Evolutionary conservation across 2,888 invertebrate species (phyloP), one percentile per base, ranked within the genome.

Genomic region (Gnatocerus cornutus): DNA sequence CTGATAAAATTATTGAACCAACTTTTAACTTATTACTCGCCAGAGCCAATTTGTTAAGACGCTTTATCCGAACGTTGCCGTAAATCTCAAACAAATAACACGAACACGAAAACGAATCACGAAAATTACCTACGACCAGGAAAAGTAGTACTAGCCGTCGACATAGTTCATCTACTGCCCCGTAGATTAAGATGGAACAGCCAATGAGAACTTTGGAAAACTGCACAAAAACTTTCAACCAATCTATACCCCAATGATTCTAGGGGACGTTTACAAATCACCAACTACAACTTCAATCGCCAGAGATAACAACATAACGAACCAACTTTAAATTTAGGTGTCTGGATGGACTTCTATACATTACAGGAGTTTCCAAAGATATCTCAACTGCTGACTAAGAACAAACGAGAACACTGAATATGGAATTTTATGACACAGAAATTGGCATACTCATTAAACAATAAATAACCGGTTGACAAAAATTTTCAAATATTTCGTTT

Each of bases 11-110:
- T 67, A 67, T 67, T 59, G 52, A 59, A 59, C 50, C 56, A 67
- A 67, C 65, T 65, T 65, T 65, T 65, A 65, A 65, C 65, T 65
- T 65, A 65, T 65, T 65, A 56, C 65, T 65, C 48, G 65, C 65
- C 13, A 29, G 55, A 46, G 48, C 65, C 65, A 56, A 65, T 65
- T 65, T 56, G 56, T 65, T 65, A 56, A 56, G 55, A 55, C 50
- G 52, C 53, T 63, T 52, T 52, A 63, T 52, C 37, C 43, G 50
- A 16, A 29, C 30, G 41, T 39, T 41, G 27, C 43, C 16, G 14
- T 63, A 63, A 63, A 63, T 63, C 63, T 53, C 14, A 10, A 13
- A 48, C 61, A 48, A 61, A 46, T 61, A 46, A 46, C 46, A 48
- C 48, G 10, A 7, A 7, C 55, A 27, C 61, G 62, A 30, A 63